Percentiles rank a stretch among this genome's conserved stretches.
These are phyloP conservation scores for Perccottus glenii DNA, from an alignment of 2,113 vertebrate genomes.

Conservation along the genomic window DNA sequence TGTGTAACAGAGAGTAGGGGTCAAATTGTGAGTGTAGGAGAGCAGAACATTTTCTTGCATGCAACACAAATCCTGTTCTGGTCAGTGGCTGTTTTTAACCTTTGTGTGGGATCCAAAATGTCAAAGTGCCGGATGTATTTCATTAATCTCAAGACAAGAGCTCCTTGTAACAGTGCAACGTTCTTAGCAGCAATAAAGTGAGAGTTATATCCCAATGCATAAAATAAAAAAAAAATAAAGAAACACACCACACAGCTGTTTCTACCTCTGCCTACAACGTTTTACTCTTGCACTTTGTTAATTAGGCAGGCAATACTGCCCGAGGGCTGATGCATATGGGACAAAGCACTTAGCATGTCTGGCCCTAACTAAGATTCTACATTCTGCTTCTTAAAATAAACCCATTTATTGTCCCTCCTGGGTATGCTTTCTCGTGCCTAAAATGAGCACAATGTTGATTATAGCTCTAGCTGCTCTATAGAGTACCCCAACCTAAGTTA, in stretches of 20 bases:
- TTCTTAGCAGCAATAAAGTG: slow-evolving; percentile 48
- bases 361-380: slow-evolving; percentile 73
- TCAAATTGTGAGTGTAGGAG: slow-evolving; percentile 47
- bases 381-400: slow-evolving; percentile 79
- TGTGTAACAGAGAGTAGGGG: too few species aligned
- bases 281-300: slow-evolving; percentile 57
- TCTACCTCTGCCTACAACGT: slow-evolving; percentile 28
- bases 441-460: slow-evolving; percentile 70
- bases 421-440: slow-evolving; percentile 70
- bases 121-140: slow-evolving; percentile 68
- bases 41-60: slow-evolving; percentile 37
- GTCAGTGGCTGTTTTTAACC: slow-evolving; percentile 70
- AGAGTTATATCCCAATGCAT: slow-evolving; percentile 63
- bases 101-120: slow-evolving; percentile 67
- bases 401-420: slow-evolving; percentile 75
- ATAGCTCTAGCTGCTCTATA: slow-evolving; percentile 60
- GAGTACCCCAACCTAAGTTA: slow-evolving; percentile 48
- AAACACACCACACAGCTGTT: slow-evolving; percentile 20
- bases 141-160: slow-evolving; percentile 76
- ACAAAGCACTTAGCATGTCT: slow-evolving; percentile 80
- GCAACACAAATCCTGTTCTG: slow-evolving; percentile 59
- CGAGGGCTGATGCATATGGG: slow-evolving; percentile 67
- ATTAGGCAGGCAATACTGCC: slow-evolving; percentile 69
- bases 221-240: slow-evolving; percentile 21
- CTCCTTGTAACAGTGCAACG: slow-evolving; percentile 72